A percentile compares a stretch with the other conserved stretches of the same genome.
Conservation (phyloP, 2,113 vertebrate genomes). For the Heliornis fulica region DNA sequence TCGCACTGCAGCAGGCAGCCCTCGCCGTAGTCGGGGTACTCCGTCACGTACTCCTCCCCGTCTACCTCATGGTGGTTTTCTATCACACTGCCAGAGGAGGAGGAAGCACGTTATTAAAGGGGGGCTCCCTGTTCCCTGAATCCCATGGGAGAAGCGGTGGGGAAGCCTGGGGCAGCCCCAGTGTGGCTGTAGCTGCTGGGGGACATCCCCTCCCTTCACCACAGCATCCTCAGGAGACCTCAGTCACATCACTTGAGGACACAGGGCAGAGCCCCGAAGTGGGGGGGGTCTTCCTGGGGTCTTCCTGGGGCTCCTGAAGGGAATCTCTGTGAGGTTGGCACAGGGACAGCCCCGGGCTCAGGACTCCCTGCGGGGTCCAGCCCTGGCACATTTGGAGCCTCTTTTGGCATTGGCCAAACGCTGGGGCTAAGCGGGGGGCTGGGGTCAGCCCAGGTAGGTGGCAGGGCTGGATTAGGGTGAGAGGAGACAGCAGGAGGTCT, state of each 20-base stretch:
- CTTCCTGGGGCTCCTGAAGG: background rate
- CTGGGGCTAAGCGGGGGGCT: rapidly evolving
- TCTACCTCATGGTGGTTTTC: constrained; percentile 73
- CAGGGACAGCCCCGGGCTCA: rapidly evolving
- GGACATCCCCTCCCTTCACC: background rate
- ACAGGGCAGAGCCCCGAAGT: rapidly evolving
- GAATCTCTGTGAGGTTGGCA: background rate
- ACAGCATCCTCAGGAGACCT: background rate
- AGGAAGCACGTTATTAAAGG: background rate
- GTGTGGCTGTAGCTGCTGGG: background rate
- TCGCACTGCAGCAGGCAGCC: constrained; percentile 77
- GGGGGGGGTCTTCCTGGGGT: background rate
- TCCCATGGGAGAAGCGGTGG: rapidly evolving
- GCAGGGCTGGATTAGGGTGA: background rate
- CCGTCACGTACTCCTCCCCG: constrained; percentile 64
- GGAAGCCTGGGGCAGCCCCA: background rate
- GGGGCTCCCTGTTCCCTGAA: rapidly evolving
- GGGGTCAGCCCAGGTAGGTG: background rate
- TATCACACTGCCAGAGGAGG: constrained; percentile 66
- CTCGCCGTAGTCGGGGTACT: constrained; percentile 72
- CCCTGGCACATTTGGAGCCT: rapidly evolving
- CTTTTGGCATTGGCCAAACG: background rate
- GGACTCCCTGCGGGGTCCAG: background rate
- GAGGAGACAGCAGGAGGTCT: background rate
- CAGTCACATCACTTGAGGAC: background rate